These are phyloP conservation scores for Enteromius viviparus DNA, from an alignment of 2,797 vertebrate genomes.

Conservation along the genomic window DNA sequence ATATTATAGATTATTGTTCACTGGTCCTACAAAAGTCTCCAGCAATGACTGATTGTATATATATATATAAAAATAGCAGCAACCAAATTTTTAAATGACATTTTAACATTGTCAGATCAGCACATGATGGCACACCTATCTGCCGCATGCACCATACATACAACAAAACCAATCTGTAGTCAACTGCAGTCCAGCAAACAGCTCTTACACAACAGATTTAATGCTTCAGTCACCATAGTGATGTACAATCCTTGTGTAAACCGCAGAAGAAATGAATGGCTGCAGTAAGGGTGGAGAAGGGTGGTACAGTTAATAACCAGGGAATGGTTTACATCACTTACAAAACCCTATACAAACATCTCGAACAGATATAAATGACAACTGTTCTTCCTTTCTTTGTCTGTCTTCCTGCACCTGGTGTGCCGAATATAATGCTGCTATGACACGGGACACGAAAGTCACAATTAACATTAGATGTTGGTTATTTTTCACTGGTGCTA, in stretches of 20 bases:
- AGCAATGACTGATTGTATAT: too few species aligned
- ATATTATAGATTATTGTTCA: too few species aligned
- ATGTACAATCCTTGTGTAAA: slow-evolving; percentile 29
- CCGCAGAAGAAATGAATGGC: slow-evolving; percentile 29
- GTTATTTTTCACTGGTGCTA: background rate
- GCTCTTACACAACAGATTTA: slow-evolving; percentile 24
- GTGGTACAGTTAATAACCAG: slow-evolving; percentile 16
- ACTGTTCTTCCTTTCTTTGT: slow-evolving; percentile 2
- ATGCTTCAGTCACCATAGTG: slow-evolving; percentile 26
- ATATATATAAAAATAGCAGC: background rate
- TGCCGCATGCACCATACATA: background rate
- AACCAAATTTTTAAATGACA: background rate
- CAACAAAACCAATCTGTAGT: slow-evolving; percentile 1
- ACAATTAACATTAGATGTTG: slow-evolving; percentile 21
- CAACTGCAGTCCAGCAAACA: background rate
- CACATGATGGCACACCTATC: background rate
- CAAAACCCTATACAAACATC: slow-evolving; percentile 37
- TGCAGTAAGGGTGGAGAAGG: slow-evolving; percentile 31
- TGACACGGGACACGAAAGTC: slow-evolving; percentile 13
- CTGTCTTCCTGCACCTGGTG: background rate
- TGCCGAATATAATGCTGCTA: background rate
- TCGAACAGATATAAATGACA: background rate
- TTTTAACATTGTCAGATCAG: background rate
- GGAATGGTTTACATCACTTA: slow-evolving; percentile 33
- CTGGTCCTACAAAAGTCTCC: too few species aligned